Evolutionary conservation across 2,888 invertebrate species (phyloP).

Genomic region (Troilus luridus): DNA sequence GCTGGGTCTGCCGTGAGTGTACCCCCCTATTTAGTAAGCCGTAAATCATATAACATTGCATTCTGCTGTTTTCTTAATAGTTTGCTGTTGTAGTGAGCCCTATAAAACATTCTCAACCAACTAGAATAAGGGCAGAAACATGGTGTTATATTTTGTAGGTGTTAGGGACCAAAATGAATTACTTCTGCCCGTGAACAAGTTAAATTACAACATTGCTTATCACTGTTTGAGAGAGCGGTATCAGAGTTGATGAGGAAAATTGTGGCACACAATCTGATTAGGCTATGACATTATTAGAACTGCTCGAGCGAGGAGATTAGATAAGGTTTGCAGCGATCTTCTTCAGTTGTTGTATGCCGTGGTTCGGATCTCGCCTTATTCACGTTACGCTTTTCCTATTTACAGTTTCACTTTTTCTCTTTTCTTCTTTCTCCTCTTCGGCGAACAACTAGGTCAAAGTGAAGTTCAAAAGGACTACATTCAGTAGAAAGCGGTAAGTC

Average conservation of each 20-base stretch:
- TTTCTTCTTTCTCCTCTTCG: background rate
- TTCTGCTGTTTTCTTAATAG: too few species aligned
- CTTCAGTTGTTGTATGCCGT: background rate
- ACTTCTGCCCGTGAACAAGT: background rate
- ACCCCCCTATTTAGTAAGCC: too few species aligned
- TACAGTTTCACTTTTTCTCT: background rate
- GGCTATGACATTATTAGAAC: conserved; percentile 1
- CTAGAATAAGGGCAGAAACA: background rate
- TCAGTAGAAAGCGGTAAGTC: background rate
- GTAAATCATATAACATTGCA: too few species aligned
- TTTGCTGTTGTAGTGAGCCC: background rate
- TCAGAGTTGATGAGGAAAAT: background rate
- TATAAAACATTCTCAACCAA: background rate
- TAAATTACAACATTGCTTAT: background rate
- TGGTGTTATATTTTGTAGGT: background rate
- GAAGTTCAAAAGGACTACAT: background rate
- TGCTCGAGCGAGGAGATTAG: background rate
- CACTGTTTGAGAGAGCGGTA: background rate
- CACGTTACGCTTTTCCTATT: background rate
- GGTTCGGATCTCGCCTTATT: background rate
- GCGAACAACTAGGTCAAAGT: background rate
- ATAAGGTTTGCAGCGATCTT: background rate
- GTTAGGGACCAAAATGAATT: background rate
- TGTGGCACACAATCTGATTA: background rate
- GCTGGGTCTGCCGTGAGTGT: too few species aligned